phyloP scores from a whole-genome alignment of 2,113 vertebrate species.

The Indicator maculatus region DNA sequence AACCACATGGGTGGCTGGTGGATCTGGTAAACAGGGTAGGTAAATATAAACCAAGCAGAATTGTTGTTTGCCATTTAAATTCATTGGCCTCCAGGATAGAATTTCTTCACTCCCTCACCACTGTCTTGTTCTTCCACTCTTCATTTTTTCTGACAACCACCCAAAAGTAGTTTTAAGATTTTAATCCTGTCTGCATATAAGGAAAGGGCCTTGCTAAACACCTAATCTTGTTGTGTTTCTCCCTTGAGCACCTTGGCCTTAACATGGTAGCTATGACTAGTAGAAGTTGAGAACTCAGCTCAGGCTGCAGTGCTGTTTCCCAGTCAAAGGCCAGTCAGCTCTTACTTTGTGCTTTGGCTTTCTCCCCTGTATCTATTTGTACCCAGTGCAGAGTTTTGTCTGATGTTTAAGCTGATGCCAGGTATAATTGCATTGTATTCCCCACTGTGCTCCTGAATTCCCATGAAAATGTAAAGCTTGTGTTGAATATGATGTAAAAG shows the following conservation, averaged over 20 bases:
- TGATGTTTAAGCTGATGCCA: background rate
- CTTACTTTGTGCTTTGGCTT: background rate
- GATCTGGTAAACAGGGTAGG: conserved; percentile 97
- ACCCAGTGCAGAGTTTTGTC: background rate
- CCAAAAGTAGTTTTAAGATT: background rate
- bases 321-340: background rate
- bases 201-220: background rate
- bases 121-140: background rate
- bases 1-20: conserved; percentile 98
- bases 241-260: background rate
- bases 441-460: background rate
- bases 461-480: background rate
- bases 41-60: background rate
- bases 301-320: background rate
- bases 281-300: background rate
- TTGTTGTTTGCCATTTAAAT: background rate
- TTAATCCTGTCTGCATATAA: background rate
- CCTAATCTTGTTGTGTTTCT: background rate
- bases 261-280: fast-evolving
- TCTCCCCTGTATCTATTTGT: background rate
- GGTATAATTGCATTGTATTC: background rate
- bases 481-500: background rate
- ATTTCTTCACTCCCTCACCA: background rate
- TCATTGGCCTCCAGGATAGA: background rate
- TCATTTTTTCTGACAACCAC: background rate